These are phyloP conservation scores for Cryptocheilus praepositus DNA, from an alignment of 2,888 invertebrate species.

Conservation along the genomic window DNA sequence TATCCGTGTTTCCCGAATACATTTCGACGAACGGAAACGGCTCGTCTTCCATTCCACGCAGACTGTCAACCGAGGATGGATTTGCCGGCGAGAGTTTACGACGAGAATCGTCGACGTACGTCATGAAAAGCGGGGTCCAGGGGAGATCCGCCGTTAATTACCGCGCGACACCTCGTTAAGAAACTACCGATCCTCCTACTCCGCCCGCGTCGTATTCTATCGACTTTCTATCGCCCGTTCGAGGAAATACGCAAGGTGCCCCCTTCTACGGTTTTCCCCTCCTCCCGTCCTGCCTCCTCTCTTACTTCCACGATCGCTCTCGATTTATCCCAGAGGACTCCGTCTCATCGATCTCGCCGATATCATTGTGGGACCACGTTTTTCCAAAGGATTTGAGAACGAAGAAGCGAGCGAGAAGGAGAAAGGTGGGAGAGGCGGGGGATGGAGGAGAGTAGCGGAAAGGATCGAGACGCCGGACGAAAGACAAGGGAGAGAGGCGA, in stretches of 20 bases:
- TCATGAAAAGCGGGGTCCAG: slow-evolving; percentile 4
- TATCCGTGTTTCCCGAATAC: neutral
- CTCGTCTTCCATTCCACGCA: too few species aligned
- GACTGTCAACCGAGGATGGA: neutral
- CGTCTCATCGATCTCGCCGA: slow-evolving; percentile 27
- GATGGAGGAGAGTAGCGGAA: neutral
- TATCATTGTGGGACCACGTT: slow-evolving; percentile 33
- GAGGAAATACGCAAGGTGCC: neutral
- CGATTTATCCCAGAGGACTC: slow-evolving; percentile 27
- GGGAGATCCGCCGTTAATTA: slow-evolving; percentile 12
- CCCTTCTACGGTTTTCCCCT: neutral
- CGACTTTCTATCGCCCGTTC: slow-evolving; percentile 15
- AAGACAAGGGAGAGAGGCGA: slow-evolving; percentile 37
- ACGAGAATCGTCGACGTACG: neutral
- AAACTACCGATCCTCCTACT: slow-evolving; percentile 1
- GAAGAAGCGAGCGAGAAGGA: slow-evolving; percentile 3
- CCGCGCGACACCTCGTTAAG: slow-evolving; percentile 13
- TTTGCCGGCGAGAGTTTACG: slow-evolving; percentile 8
- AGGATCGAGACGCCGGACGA: slow-evolving; percentile 8
- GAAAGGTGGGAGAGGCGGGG: too few species aligned
- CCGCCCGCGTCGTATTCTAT: neutral
- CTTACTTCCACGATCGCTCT: neutral
- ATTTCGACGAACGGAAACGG: neutral
- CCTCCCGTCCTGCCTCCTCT: neutral
- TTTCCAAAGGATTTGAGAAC: slow-evolving; percentile 29